These are phyloP conservation scores for Portunus trituberculatus DNA, from an alignment of 1,140 invertebrate genomes.

Conservation along the genomic window DNA sequence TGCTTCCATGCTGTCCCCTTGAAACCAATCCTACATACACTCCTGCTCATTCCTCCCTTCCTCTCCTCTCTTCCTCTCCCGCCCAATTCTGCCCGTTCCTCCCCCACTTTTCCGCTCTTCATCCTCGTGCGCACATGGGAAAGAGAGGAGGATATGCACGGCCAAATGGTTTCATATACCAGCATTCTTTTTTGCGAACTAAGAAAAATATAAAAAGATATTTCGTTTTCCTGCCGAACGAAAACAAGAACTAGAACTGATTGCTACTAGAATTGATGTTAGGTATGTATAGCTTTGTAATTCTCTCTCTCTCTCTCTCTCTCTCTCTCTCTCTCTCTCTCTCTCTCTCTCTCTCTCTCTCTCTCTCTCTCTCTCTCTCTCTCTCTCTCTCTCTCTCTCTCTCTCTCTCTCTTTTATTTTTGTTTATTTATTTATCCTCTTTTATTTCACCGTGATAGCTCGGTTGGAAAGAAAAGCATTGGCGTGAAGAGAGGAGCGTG, in stretches of 20 bases:
- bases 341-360: no score
- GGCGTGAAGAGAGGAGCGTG: neutral
- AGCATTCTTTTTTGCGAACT: neutral
- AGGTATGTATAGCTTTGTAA: neutral
- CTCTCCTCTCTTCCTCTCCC: neutral
- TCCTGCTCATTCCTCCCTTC: neutral
- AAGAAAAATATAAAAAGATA: neutral
- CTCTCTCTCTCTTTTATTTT: no score
- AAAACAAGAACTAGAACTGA: neutral
- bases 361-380: no score
- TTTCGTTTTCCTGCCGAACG: neutral
- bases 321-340: no score
- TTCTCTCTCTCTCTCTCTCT: neutral
- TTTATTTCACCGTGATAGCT: neutral
- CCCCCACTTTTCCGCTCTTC: neutral
- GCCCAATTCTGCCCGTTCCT: neutral
- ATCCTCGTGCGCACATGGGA: neutral
- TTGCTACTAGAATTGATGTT: neutral
- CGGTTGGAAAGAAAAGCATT: neutral
- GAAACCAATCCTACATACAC: neutral
- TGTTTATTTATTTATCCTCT: neutral
- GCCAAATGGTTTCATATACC: neutral
- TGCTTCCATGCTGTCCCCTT: neutral
- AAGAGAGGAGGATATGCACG: neutral
- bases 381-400: no score